These are phyloP conservation scores for Nanger granti DNA, from an alignment of 2,113 vertebrate species.

Conservation along the genomic window DNA sequence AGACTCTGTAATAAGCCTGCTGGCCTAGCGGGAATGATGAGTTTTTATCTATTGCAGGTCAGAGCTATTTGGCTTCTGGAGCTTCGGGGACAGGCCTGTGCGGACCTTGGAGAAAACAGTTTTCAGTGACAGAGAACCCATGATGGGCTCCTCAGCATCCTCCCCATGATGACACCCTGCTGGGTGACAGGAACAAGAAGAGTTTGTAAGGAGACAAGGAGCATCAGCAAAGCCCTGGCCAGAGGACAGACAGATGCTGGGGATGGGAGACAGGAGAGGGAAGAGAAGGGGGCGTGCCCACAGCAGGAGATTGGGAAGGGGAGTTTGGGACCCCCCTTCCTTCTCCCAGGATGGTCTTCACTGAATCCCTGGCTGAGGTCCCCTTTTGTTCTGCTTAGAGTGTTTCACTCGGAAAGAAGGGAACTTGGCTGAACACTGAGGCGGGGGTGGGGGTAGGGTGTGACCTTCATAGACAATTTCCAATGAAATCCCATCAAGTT, in stretches of 20 bases:
- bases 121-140: background rate
- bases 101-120: background rate
- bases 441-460: background rate
- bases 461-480: background rate
- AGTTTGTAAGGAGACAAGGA: background rate
- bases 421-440: background rate
- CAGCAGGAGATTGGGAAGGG: background rate
- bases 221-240: background rate
- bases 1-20: constrained; percentile 30
- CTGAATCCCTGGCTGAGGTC: background rate
- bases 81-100: background rate
- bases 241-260: background rate
- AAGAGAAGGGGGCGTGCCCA: background rate
- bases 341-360: background rate
- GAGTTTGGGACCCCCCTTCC: background rate
- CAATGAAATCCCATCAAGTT: background rate
- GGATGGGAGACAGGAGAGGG: background rate
- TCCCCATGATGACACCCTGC: background rate
- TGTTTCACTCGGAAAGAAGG: background rate
- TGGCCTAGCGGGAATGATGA: background rate
- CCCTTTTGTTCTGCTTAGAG: background rate
- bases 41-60: background rate
- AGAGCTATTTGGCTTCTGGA: background rate
- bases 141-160: background rate
- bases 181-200: background rate